Conservation (phyloP, 1,140 invertebrate species). For the Drosophila pandora region DNA sequence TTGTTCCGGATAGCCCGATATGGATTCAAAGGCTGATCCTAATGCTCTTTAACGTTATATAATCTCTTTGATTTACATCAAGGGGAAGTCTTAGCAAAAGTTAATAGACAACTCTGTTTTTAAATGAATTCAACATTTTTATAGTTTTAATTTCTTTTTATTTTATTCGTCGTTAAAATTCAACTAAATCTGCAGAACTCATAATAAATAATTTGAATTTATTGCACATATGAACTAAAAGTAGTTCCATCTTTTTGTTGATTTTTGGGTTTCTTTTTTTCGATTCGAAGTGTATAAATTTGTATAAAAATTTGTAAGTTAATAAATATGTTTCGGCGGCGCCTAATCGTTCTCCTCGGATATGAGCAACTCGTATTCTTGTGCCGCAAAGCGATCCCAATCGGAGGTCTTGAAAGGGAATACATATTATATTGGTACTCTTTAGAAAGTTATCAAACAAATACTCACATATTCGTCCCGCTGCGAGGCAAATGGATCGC, state of each 20-base stretch:
- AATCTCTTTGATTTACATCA: no score
- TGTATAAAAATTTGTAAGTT: conserved; percentile 81
- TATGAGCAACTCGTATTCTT: conserved; percentile 98
- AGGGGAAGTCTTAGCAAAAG: no score
- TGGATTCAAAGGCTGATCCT: no score
- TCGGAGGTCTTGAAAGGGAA: conserved; percentile 94
- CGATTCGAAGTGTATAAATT: conserved; percentile 67
- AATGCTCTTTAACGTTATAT: no score
- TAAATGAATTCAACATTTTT: not conserved
- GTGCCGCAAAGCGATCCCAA: conserved; percentile 99
- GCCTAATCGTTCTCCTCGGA: conserved; percentile 94
- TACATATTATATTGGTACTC: no score
- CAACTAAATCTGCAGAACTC: conserved; percentile 62
- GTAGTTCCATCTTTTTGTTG: conserved; percentile 52
- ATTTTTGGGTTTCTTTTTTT: conserved; percentile 32
- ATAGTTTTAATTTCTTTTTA: conserved; percentile 42
- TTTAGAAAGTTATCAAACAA: no score
- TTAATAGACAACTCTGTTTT: no score
- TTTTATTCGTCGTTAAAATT: conserved; percentile 50
- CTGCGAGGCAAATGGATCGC: conserved; percentile 98
- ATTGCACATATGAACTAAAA: conserved; percentile 75
- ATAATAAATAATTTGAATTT: conserved; percentile 73
- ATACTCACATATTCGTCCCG: conserved; percentile 89
- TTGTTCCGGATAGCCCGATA: no score
- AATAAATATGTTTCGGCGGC: conserved; percentile 60